Evolutionary conservation across 2,888 invertebrate species (phyloP).

Genomic region (Tetramorium bicarinatum): DNA sequence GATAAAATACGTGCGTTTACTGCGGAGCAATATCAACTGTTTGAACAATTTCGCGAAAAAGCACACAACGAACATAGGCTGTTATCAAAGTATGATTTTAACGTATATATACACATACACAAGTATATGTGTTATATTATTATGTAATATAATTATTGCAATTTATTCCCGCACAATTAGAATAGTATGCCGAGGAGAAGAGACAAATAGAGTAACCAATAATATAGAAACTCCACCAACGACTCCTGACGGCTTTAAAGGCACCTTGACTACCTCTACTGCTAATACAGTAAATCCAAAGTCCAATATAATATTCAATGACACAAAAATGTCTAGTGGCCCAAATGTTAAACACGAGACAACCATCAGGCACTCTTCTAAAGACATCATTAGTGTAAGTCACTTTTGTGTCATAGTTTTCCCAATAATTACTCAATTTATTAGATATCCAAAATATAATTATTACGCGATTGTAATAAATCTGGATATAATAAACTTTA

Average conservation of each 20-base stretch:
- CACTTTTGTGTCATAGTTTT: background rate
- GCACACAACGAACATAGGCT: conserved; percentile 91
- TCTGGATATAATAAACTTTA: conserved; percentile 57
- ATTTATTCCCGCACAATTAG: conserved; percentile 62
- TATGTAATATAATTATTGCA: conserved; percentile 6
- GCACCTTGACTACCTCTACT: conserved; percentile 75
- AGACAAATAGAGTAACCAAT: conserved; percentile 70
- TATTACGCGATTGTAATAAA: background rate
- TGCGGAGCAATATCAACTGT: conserved; percentile 91
- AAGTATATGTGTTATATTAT: background rate
- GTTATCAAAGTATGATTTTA: conserved; percentile 88
- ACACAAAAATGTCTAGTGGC: conserved; percentile 66
- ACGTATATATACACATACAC: too few species aligned
- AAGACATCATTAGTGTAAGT: conserved; percentile 72
- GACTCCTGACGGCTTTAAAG: conserved; percentile 77
- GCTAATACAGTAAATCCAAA: conserved; percentile 71
- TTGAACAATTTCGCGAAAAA: conserved; percentile 91
- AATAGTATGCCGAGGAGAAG: conserved; percentile 76
- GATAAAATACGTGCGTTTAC: conserved; percentile 92
- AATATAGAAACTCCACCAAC: conserved; percentile 75
- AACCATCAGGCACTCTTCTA: conserved; percentile 72
- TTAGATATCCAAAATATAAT: background rate
- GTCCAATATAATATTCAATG: conserved; percentile 65
- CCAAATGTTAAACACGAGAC: conserved; percentile 72
- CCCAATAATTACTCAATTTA: background rate